Evolutionary conservation across 2,888 invertebrate species (phyloP), one percentile per base, ranked within the genome.

Genomic region (Chymomyza fuscimana): DNA sequence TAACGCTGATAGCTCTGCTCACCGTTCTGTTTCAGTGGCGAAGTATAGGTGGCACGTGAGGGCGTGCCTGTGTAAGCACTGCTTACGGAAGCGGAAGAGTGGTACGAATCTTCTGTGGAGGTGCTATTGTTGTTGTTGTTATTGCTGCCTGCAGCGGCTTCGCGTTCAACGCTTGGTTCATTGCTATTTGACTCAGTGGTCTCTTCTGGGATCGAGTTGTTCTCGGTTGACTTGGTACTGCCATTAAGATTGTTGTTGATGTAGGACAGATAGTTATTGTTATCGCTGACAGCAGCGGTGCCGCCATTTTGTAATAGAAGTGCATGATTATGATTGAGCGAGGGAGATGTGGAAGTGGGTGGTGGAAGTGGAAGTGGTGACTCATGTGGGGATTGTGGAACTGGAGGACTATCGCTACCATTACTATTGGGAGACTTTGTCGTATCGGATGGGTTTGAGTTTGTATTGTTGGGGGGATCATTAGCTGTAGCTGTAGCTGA

Each of bases 401-500:
- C 40, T 36, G 62, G 40, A 72, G 75, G 74, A 70, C 74, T 76
- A 58, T 62, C 22, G 69, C 68, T 85, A 72, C 77, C 79, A 72
- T 78, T 82, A 60, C 50, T 71, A n/a, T 65, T 67, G 72, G 69
- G 67, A 67, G 67, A 25, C 10, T 50, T 65, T 29, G 62, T n/a
- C 40, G 63, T 32, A 58, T 65, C 25, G 36, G 36, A 46, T 50
- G 15, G 15, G 36, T 63, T 65, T 68, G 69, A 46, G 65, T 73
- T 67, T 77, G 67, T 70, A 79, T 68, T 72, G 73, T 72, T 66
- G 72, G 71, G 16, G 72, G 71, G 19, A 74, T 59, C 72, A 81
- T 74, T 82, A 80, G 85, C 79, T 82, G 87, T 72, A 80, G 85
- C 79, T 82, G 86, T 72, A 81, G 88, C 79, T 74, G 77, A 32